phyloP scores from a whole-genome alignment of 2,797 vertebrate genomes.

The Pyrrhura leucotis region DNA sequence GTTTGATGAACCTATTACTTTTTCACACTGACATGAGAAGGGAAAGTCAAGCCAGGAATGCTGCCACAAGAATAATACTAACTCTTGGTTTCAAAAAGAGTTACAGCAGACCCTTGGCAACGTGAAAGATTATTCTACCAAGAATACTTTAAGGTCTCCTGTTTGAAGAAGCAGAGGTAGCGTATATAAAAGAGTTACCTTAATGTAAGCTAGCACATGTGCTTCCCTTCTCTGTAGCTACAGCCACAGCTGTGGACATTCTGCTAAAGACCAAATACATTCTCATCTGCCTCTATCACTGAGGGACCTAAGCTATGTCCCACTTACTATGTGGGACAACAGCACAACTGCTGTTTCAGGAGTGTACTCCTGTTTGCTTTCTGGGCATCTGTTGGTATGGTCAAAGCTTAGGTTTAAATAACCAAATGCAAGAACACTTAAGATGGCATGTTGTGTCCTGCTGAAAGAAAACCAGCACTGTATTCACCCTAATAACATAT shows the following conservation, averaged over 20 bases:
- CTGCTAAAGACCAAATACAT: background rate
- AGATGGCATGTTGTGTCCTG: background rate
- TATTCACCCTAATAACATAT: background rate
- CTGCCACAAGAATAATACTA: background rate
- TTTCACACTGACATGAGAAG: background rate
- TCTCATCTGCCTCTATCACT: background rate
- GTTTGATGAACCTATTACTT: background rate
- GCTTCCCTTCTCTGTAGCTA: background rate
- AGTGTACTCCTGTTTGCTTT: background rate
- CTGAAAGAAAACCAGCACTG: background rate
- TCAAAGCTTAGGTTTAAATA: background rate
- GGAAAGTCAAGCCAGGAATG: background rate
- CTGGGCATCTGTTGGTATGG: background rate
- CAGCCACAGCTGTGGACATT: background rate
- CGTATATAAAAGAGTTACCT: background rate
- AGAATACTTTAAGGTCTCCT: background rate
- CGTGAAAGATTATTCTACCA: background rate
- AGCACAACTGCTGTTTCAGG: background rate
- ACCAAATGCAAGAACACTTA: background rate
- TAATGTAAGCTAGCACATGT: background rate
- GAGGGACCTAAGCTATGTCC: background rate
- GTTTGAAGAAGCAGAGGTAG: background rate
- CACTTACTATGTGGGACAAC: background rate
- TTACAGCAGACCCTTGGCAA: background rate
- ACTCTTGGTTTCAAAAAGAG: background rate